Evolutionary conservation across 2,888 invertebrate genomes (phyloP).

Genomic region (Baccha elongata): DNA sequence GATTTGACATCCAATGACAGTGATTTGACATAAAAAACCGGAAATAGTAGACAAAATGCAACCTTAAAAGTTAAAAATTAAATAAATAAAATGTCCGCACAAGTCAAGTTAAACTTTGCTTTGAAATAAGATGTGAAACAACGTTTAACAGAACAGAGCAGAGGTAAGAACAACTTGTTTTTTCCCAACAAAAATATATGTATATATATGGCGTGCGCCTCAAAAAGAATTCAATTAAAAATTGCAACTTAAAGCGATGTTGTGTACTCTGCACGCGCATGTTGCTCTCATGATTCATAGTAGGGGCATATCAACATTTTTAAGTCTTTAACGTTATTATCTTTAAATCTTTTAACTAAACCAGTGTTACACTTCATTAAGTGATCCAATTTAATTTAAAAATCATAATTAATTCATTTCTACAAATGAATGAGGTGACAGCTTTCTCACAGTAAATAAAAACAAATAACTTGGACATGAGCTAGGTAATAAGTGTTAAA

Average conservation of each 20-base stretch:
- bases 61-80: background rate
- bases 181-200: background rate
- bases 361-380: slow-evolving; percentile 53
- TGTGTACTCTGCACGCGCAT: slow-evolving; percentile 29
- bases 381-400: slow-evolving; percentile 48
- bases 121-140: slow-evolving; percentile 19
- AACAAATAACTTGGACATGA: background rate
- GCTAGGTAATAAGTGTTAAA: slow-evolving; percentile 1
- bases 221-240: slow-evolving; percentile 11
- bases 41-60: slow-evolving; percentile 32
- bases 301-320: background rate
- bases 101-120: slow-evolving; percentile 40
- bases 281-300: slow-evolving; percentile 24
- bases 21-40: slow-evolving; percentile 53
- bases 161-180: slow-evolving; percentile 37
- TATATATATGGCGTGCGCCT: slow-evolving; percentile 5
- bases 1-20: slow-evolving; percentile 48
- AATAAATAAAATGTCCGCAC: slow-evolving; percentile 14
- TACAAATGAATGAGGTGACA: background rate
- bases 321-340: slow-evolving; percentile 46
- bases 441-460: slow-evolving; percentile 16
- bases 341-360: slow-evolving; percentile 50
- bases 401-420: slow-evolving; percentile 2
- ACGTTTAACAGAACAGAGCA: slow-evolving; percentile 23
- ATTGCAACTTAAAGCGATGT: slow-evolving; percentile 42